Evolutionary conservation across 2,113 vertebrate genomes (phyloP).

Genomic region (Hippopotamus amphibius): DNA sequence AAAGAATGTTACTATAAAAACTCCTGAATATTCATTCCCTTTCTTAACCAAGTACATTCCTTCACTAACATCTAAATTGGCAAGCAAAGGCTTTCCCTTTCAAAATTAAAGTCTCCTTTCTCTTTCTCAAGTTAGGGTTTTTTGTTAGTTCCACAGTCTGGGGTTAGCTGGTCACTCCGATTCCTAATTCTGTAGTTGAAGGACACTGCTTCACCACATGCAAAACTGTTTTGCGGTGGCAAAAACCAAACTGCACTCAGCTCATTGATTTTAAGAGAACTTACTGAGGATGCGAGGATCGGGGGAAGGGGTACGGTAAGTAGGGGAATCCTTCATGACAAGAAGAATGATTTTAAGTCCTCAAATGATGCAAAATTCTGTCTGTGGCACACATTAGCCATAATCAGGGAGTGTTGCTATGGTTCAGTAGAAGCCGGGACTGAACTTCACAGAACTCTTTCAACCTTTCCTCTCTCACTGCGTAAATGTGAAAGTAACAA

Average conservation of each 20-base stretch:
- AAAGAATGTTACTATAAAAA: neutral
- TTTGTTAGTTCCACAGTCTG: constrained; percentile 25
- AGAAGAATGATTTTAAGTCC: constrained; percentile 71
- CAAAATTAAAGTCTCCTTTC: constrained; percentile 34
- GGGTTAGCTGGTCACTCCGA: constrained; percentile 65
- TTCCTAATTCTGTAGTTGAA: constrained; percentile 66
- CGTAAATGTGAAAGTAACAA: constrained; percentile 87
- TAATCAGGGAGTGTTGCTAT: constrained; percentile 82
- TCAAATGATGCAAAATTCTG: constrained; percentile 77
- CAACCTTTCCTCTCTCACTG: constrained; percentile 83
- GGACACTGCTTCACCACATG: constrained; percentile 32
- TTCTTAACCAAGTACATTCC: constrained; percentile 54
- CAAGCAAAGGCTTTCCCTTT: constrained; percentile 59
- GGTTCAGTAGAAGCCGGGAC: constrained; percentile 77
- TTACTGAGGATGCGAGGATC: neutral
- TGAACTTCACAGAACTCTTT: constrained; percentile 84
- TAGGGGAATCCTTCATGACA: constrained; percentile 58
- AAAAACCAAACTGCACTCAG: neutral
- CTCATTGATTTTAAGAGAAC: constrained; percentile 73
- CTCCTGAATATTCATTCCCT: constrained; percentile 67
- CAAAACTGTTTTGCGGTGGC: neutral
- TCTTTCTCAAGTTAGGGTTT: neutral
- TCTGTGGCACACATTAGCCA: constrained; percentile 77
- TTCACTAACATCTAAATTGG: constrained; percentile 20
- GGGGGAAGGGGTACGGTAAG: neutral